Base-by-base conservation (phyloP, 1,140 invertebrate species). In the Bombus consobrinus region DNA sequence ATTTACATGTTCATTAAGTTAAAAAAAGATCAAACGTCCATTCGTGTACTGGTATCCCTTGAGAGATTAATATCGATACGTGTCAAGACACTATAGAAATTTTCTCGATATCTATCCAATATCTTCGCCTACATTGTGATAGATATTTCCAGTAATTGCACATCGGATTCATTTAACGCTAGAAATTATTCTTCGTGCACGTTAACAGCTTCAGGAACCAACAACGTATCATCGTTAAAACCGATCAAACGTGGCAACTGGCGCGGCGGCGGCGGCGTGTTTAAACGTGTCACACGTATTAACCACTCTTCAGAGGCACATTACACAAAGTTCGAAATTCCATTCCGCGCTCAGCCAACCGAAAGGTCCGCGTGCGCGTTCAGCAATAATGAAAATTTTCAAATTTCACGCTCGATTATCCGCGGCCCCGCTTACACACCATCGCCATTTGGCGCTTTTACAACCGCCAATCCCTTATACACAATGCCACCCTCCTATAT, bases 381-480 rank as follows among this genome's bases (percentile, higher is more conserved):
- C 81, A 77, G 47, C 82, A 86, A 88, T 92, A 93, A 93, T 93
- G 91, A 92, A 93, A 92, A 91, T 93, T 94, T 94, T 93, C 88
- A 93, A 94, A 94, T 94, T 94, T 94, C 91, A 94, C 93, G 93
- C 92, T 93, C 93, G 92, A 94, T 94, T 94, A 93, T 93, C 82
- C 89, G 82, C 41, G n/a, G 78, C 57, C 39, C 77, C 74, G 73
- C 77, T 71, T 62, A 75, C 68, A 71, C 32, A 28, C 64, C 77
- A 74, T 72, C 68, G 90, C 90, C 93, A 94, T 94, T 94, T 94
- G 93, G 93, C 76, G 66, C 72, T 62, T 89, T 83, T 81, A 89
- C 84, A 73, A 89, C 83, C 80, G 76, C 34, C 78, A 18, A 86
- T 86, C 74, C 85, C 73, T 59, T 32, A 82, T 39, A 37, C 18